phyloP scores from a whole-genome alignment of 1,140 invertebrate species.

The Papilio polytes region DNA sequence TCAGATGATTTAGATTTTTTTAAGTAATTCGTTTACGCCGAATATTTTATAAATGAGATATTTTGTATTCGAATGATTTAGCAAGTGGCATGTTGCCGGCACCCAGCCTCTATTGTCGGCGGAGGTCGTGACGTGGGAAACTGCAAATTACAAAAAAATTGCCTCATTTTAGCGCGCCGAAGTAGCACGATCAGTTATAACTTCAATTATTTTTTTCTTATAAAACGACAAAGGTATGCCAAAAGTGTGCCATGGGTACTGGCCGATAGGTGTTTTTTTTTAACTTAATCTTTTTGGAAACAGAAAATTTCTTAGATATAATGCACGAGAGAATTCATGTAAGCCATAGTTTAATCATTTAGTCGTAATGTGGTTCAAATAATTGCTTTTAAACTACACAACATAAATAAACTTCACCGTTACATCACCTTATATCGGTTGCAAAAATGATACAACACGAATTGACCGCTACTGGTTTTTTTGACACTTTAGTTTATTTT shows the following conservation, averaged over 20 bases:
- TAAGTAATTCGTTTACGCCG: not conserved
- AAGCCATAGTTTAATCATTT: too few relatives aligned
- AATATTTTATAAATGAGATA: not conserved
- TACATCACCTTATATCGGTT: not conserved
- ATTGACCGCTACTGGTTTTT: not conserved
- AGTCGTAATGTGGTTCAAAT: too few relatives aligned
- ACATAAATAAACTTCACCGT: not conserved
- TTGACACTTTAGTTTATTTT: not conserved
- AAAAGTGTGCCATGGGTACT: constrained; percentile 30
- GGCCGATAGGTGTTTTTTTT: not conserved
- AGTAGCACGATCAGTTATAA: constrained; percentile 26
- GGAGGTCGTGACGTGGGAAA: constrained; percentile 31
- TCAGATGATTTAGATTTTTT: not conserved
- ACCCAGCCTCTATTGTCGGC: constrained; percentile 8
- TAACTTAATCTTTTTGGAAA: not conserved
- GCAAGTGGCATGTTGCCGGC: not conserved
- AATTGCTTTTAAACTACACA: not conserved
- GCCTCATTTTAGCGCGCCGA: constrained; percentile 32
- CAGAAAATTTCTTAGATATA: not conserved
- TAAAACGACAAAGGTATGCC: not conserved
- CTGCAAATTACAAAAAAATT: constrained; percentile 20
- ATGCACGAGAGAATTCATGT: not conserved
- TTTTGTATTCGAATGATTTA: not conserved
- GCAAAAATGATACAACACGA: not conserved
- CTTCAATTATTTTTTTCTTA: constrained; percentile 21